These are phyloP conservation scores for Rhinopomastus cyanomelas DNA, from an alignment of 2,113 vertebrate genomes.

Conservation along the genomic window DNA sequence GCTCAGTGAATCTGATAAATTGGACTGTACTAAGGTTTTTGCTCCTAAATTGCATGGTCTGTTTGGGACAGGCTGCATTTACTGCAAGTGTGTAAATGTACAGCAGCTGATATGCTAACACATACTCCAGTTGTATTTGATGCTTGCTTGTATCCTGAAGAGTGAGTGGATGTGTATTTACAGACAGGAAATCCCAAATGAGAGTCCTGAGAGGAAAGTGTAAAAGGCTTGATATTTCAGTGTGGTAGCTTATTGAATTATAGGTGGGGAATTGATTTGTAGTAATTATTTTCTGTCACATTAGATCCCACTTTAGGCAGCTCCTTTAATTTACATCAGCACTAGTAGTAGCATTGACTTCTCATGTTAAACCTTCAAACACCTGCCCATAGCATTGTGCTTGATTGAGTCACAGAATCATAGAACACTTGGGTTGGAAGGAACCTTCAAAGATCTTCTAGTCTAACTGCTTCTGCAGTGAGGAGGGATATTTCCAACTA, in stretches of 20 bases:
- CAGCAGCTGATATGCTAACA: neutral
- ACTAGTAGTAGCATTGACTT: neutral
- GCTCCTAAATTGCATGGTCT: neutral
- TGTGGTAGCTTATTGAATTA: neutral
- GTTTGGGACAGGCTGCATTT: neutral
- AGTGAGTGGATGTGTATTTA: neutral
- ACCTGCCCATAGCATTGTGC: neutral
- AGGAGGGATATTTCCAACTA: no score
- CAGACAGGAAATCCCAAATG: neutral
- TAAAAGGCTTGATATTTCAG: neutral
- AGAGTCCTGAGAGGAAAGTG: neutral
- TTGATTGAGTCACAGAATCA: no score
- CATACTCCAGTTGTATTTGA: neutral
- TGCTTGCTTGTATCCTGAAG: neutral
- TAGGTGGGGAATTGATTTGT: neutral
- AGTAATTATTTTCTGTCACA: neutral
- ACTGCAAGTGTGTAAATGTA: neutral
- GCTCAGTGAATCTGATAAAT: neutral
- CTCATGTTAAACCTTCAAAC: neutral
- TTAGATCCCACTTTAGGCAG: neutral
- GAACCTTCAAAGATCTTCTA: no score
- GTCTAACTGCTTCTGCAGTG: no score
- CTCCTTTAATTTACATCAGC: neutral
- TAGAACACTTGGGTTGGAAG: neutral
- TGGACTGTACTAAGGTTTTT: neutral